Percentiles rank a stretch among this genome's conserved stretches.
These are phyloP conservation scores for Hirtodrosophila alboralis DNA, from an alignment of 2,888 invertebrate species.

Conservation along the genomic window DNA sequence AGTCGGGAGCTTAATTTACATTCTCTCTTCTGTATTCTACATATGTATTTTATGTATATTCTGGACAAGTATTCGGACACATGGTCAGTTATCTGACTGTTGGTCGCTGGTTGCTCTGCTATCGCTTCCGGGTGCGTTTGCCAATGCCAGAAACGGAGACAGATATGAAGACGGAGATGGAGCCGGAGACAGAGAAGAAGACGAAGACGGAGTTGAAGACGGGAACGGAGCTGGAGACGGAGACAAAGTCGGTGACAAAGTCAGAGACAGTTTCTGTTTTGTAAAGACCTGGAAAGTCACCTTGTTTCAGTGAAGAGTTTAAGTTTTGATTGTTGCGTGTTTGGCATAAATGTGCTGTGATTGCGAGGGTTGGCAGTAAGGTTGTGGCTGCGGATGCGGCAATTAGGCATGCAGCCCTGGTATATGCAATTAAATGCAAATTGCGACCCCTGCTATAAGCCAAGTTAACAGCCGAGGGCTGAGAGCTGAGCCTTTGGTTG, in stretches of 20 bases:
- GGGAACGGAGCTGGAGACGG: not conserved
- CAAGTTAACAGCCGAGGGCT: not conserved
- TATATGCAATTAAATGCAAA: conserved; percentile 68
- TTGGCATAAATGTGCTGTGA: conserved; percentile 24
- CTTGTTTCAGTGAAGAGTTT: conserved; percentile 1
- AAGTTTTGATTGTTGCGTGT: conserved; percentile 26
- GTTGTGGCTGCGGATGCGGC: conserved; percentile 4
- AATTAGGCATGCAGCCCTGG: conserved; percentile 64
- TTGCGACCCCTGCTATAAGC: conserved; percentile 20
- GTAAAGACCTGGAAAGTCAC: not conserved
- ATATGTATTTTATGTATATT: too few relatives aligned
- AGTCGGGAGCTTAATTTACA: too few relatives aligned
- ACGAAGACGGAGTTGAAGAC: conserved; percentile 2
- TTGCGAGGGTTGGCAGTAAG: not conserved
- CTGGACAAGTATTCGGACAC: conserved; percentile 20
- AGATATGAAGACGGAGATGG: not conserved
- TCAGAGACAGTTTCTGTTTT: not conserved
- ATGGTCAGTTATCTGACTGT: conserved; percentile 47
- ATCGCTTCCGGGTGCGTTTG: conserved; percentile 54
- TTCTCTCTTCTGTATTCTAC: conserved; percentile 14
- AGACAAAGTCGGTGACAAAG: not conserved
- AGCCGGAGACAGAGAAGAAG: not conserved
- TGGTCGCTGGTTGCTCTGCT: conserved; percentile 36
- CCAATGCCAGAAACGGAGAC: conserved; percentile 17
- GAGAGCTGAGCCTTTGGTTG: conserved; percentile 18